Evolutionary conservation across 2,113 vertebrate species (phyloP).

Genomic region (Oreochromis aureus): DNA sequence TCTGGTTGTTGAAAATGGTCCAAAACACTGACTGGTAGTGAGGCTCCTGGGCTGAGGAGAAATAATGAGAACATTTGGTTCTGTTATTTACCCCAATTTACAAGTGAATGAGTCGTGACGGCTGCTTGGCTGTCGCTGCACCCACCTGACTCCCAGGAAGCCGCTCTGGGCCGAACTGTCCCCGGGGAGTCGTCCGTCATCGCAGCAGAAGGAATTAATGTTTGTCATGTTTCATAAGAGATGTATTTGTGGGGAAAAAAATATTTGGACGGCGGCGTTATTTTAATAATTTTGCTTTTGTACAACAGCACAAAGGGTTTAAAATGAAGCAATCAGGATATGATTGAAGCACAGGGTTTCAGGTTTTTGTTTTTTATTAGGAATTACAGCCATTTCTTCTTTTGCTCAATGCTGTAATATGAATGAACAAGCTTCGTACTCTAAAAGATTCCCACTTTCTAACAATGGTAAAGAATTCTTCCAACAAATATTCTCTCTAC

Average conservation of each 20-base stretch:
- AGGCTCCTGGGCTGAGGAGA: background rate
- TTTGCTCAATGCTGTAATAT: background rate
- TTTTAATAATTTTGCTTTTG: background rate
- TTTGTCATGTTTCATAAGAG: background rate
- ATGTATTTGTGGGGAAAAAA: background rate
- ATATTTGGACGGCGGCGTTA: background rate
- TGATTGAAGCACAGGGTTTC: background rate
- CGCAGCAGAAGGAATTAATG: background rate
- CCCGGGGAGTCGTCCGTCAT: background rate
- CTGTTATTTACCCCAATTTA: slow-evolving; percentile 33
- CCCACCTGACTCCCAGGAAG: slow-evolving; percentile 3
- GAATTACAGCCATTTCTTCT: background rate
- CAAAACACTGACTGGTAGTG: background rate
- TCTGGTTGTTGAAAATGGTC: background rate
- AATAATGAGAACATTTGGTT: slow-evolving; percentile 33
- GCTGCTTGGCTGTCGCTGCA: background rate
- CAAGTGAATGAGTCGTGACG: slow-evolving; percentile 10
- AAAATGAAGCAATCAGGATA: background rate
- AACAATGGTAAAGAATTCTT: background rate
- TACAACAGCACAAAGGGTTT: background rate
- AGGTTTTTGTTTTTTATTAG: background rate
- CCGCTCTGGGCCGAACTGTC: background rate
- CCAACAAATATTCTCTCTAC: background rate
- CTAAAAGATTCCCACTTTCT: background rate
- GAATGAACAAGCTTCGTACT: background rate